Evolutionary conservation across 2,888 invertebrate species (phyloP).

Genomic region (Thyatira batis): DNA sequence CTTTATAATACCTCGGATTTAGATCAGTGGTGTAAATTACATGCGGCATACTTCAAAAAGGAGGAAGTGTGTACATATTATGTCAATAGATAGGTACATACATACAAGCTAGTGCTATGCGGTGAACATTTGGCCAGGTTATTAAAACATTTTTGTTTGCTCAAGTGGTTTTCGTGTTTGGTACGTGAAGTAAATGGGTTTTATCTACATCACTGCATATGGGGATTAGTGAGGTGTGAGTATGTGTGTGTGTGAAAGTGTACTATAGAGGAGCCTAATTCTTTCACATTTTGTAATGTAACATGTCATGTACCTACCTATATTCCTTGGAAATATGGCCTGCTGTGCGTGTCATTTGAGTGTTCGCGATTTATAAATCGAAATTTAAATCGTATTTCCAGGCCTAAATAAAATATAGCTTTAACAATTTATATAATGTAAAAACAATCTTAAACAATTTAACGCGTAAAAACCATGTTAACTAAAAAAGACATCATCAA

Average conservation of each 20-base stretch:
- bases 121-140: constrained; percentile 49
- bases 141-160: constrained; percentile 57
- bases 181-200: constrained; percentile 30
- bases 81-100: too few species aligned
- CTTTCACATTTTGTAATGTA: background rate
- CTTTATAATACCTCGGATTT: constrained; percentile 18
- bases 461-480: background rate
- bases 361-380: too few species aligned
- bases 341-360: too few species aligned
- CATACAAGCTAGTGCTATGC: constrained; percentile 18
- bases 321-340: too few species aligned
- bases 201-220: constrained; percentile 10
- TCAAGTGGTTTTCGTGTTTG: constrained; percentile 51
- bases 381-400: too few species aligned
- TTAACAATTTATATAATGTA: too few species aligned
- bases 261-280: background rate
- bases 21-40: constrained; percentile 18
- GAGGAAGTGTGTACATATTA: constrained; percentile 50
- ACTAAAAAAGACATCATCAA: background rate
- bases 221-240: background rate
- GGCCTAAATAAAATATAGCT: too few species aligned
- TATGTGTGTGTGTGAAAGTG: background rate
- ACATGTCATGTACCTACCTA: too few species aligned
- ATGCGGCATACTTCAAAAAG: constrained; percentile 40
- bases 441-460: too few species aligned